Evolutionary conservation across 2,113 vertebrate genomes (phyloP).

Genomic region (Acrocephalus arundinaceus): DNA sequence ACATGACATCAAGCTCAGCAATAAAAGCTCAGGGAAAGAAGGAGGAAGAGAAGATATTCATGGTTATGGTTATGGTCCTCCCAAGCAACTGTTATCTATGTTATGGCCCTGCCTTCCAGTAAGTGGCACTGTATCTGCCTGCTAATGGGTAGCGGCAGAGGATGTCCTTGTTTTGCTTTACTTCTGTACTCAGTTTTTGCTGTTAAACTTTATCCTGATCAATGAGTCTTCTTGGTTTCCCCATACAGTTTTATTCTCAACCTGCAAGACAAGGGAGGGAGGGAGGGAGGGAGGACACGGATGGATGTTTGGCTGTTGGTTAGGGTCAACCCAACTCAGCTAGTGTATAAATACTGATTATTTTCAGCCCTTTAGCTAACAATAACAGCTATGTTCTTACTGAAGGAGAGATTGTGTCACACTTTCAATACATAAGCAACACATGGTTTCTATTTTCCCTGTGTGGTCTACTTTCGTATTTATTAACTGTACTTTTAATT

Average conservation of each 20-base stretch:
- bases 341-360: not conserved
- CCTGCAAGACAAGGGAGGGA: not conserved
- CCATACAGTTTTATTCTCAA: not conserved
- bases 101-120: not conserved
- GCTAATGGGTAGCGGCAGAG: not conserved
- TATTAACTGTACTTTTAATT: not conserved
- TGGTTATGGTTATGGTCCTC: not conserved
- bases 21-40: not conserved
- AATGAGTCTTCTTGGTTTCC: not conserved
- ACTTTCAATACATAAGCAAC: not conserved
- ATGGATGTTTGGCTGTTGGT: not conserved
- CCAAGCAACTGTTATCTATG: fast-evolving
- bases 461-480: not conserved
- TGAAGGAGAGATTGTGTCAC: not conserved
- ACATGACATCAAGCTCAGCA: not conserved
- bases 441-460: not conserved
- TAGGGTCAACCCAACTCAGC: not conserved
- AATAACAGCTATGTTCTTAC: not conserved
- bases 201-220: not conserved
- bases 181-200: not conserved
- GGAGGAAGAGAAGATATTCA: not conserved
- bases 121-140: not conserved
- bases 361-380: not conserved
- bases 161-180: not conserved
- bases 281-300: not conserved